Evolutionary conservation across 2,888 invertebrate genomes (phyloP).

Genomic region (Diarsia mendica): DNA sequence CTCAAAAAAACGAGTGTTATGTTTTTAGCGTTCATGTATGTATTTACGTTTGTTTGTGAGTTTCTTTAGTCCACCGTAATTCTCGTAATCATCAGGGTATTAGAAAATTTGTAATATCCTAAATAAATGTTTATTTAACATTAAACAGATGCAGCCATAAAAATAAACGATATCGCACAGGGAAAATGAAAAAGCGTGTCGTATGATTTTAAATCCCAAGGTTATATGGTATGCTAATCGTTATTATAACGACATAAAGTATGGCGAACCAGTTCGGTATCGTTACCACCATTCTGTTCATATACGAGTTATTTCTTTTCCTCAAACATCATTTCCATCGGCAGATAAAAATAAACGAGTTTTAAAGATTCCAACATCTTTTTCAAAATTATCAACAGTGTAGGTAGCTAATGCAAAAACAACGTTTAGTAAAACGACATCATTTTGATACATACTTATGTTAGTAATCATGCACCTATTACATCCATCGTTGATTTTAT

Average conservation of each 20-base stretch:
- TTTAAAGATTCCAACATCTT: constrained; percentile 14
- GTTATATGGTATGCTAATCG: constrained; percentile 33
- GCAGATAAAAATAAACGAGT: not conserved
- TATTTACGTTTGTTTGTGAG: too few relatives aligned
- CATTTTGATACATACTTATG: not conserved
- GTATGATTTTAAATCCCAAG: constrained; percentile 20
- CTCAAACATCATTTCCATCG: constrained; percentile 20
- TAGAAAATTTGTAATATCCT: not conserved
- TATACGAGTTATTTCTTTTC: constrained; percentile 21
- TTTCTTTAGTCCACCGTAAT: too few relatives aligned
- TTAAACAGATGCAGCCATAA: not conserved
- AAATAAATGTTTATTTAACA: not conserved
- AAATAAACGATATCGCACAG: constrained; percentile 2
- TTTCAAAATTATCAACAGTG: not conserved
- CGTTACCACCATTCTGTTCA: constrained; percentile 11
- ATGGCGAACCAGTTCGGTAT: constrained; percentile 32
- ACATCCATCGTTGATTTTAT: not conserved
- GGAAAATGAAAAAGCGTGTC: constrained; percentile 15
- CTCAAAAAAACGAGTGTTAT: too few relatives aligned
- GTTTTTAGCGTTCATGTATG: too few relatives aligned
- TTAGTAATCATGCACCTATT: too few relatives aligned
- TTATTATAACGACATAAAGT: not conserved
- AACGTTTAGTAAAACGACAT: constrained; percentile 15
- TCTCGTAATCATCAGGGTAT: too few relatives aligned
- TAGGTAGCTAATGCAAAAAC: not conserved